Conservation (phyloP, 2,113 vertebrate genomes). For the Clinocottus analis region DNA sequence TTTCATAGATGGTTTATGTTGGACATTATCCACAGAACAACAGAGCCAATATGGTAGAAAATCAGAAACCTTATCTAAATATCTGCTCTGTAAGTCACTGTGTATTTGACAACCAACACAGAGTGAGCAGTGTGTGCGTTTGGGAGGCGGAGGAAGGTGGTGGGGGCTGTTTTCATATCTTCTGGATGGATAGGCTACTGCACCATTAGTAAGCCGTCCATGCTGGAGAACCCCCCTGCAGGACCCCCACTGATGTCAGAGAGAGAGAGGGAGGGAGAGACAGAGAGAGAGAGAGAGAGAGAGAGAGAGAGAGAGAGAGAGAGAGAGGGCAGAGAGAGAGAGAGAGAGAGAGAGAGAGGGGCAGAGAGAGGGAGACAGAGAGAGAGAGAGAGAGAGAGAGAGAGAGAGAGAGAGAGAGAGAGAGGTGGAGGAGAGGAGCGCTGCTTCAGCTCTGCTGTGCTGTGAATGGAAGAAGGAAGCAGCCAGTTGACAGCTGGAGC, state of each 20-base stretch:
- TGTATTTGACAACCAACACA: not conserved
- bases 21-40: not conserved
- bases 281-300: constrained; percentile 32
- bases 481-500: constrained; percentile 65
- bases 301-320: constrained; percentile 39
- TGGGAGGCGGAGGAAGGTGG: constrained; percentile 1
- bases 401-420: constrained; percentile 28
- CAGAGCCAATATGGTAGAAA: not conserved
- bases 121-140: not conserved
- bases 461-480: constrained; percentile 49
- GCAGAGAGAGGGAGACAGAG: constrained; percentile 60
- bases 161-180: constrained; percentile 32
- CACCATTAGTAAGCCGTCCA: constrained; percentile 41
- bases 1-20: not conserved
- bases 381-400: constrained; percentile 33
- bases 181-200: constrained; percentile 37
- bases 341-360: constrained; percentile 38
- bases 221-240: constrained; percentile 81
- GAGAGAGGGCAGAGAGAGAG: constrained; percentile 27
- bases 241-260: constrained; percentile 89
- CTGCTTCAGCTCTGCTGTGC: constrained; percentile 33
- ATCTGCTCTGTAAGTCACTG: not conserved
- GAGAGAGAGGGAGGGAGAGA: constrained; percentile 22
- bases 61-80: not conserved
- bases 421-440: constrained; percentile 28